Base-by-base conservation (phyloP, 35 echinoderm and acorn worm genomes). In the Eucidaris tribuloides region DNA sequence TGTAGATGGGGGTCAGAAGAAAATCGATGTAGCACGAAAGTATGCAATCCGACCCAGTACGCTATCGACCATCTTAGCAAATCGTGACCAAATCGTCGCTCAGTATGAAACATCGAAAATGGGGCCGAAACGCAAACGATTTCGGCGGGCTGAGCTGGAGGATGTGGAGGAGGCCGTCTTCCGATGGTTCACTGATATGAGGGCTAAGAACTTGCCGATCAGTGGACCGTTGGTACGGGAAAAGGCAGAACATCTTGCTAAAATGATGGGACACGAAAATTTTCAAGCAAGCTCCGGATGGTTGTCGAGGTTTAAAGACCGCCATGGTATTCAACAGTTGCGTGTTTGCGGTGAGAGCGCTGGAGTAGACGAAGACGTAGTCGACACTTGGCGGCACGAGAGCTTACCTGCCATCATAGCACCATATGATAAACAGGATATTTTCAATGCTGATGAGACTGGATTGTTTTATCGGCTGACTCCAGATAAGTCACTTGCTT, bases 231-330 rank as follows among this genome's bases (percentile, higher is more conserved):
- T 82, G 25, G 23, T 82, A 6, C 18, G 36, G 6, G 80, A 68
- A 36, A 82, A 82, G 44, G 80, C 80, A n/a, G 31, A 35, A 41
- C 42, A 59, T 17, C 31, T 82, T 71, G 80, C 80, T 34, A 64
- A 79, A 45, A 36, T 29, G 24, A 17, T 62, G 7, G 79, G 50
- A 9, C 79, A 84, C n/a, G 48, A 52, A 9, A 52, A 52, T 9
- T 85, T 77, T 54, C 29, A 77, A 43, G 83, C 83, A 28, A 85
- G 65, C 35, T 71, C 64, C 2, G 84, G 84, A 9, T 87, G 84
- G 84, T 31, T 87, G 2, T 14, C n/a, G 2, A 3, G 52, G 1
- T 87, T 77, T 33, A 77, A 87, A 40, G 44, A 79, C 7, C 45
- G 71, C 13, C 76, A 80, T 49, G 46, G 36, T 2, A 78, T 86